These are phyloP conservation scores for Agonopterix subpropinquella DNA, from an alignment of 2,888 invertebrate species.

Conservation along the genomic window DNA sequence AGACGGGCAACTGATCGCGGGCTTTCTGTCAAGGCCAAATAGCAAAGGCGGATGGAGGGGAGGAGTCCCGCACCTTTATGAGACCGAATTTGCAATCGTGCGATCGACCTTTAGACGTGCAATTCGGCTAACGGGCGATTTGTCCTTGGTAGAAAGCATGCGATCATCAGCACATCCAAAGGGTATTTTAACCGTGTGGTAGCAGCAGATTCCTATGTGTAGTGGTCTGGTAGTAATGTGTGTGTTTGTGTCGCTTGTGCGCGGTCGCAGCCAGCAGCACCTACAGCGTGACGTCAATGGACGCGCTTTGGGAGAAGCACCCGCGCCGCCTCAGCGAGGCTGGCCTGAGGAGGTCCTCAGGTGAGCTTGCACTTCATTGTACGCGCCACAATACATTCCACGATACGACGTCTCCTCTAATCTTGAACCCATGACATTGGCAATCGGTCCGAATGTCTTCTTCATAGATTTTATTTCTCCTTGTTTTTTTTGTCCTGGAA, in stretches of 20 bases:
- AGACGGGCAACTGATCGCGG: no score
- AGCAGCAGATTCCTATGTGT: constrained; percentile 1
- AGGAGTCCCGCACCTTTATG: no score
- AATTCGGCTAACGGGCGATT: not conserved
- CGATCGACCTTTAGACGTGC: no score
- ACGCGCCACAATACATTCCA: constrained; percentile 19
- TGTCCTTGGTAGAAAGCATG: not conserved
- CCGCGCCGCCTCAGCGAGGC: constrained; percentile 85
- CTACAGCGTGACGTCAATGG: constrained; percentile 80
- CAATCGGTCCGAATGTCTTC: no score
- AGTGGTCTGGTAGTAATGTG: constrained; percentile 7
- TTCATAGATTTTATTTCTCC: not conserved
- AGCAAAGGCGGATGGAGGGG: no score
- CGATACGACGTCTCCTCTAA: constrained; percentile 6
- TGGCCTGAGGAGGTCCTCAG: constrained; percentile 84
- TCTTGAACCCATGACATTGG: not conserved
- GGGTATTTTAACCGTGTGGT: not conserved
- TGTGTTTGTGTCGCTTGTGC: constrained; percentile 68
- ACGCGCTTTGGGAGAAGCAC: constrained; percentile 83
- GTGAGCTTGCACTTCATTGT: constrained; percentile 58
- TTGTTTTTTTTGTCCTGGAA: constrained; percentile 4
- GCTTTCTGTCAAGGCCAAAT: no score
- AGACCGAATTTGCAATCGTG: no score
- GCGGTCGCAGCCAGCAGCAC: constrained; percentile 72
- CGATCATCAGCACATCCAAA: not conserved